Evolutionary conservation across 2,113 vertebrate species (phyloP).

Genomic region (Ceyx melanurus): DNA sequence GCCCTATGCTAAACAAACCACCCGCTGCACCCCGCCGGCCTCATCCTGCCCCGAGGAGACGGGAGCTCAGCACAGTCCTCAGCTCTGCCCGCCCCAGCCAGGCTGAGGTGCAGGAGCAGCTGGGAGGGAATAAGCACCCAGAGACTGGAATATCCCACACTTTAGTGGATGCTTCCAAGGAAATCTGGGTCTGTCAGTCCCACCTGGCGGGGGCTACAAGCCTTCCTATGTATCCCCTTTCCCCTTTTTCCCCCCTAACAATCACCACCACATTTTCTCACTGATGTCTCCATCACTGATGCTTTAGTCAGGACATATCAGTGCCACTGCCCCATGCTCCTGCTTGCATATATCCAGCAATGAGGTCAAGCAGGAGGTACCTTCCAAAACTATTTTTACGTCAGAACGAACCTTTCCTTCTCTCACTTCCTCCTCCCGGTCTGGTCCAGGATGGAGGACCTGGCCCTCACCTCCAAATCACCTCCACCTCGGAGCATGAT

Average conservation of each 20-base stretch:
- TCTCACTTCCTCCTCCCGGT: background rate
- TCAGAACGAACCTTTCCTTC: background rate
- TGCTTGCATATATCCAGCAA: rapidly evolving
- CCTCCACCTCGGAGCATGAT: rapidly evolving
- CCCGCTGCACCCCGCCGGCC: background rate
- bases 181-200: background rate
- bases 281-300: background rate
- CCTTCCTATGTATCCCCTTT: background rate
- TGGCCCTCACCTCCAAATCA: background rate
- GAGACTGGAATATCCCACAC: background rate
- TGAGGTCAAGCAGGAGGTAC: background rate
- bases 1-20: background rate
- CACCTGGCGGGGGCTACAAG: rapidly evolving
- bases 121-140: background rate
- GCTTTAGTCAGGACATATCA: background rate
- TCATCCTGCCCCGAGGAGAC: background rate
- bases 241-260: background rate
- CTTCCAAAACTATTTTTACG: background rate
- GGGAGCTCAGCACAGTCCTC: background rate
- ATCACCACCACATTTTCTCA: background rate
- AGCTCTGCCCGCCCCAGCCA: background rate
- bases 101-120: background rate
- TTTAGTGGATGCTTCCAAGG: background rate
- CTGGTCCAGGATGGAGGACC: rapidly evolving
- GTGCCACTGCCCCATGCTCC: background rate